Percentiles rank a stretch among this genome's conserved stretches.
Evolutionary conservation across 1,140 invertebrate genomes (phyloP).

Genomic region (Pogonomyrmex barbatus): DNA sequence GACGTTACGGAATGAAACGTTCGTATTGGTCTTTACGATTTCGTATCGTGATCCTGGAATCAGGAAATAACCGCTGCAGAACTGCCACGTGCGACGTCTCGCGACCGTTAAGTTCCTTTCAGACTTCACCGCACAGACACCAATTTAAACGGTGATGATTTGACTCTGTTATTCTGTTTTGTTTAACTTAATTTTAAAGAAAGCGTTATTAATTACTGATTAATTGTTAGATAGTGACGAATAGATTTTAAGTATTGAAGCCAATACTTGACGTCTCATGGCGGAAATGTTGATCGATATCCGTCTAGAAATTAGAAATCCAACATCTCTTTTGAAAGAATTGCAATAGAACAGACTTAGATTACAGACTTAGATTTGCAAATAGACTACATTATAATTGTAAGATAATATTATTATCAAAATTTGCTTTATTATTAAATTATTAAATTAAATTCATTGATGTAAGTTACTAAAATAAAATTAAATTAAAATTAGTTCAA

Average conservation of each 20-base stretch:
- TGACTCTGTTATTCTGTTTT: background rate
- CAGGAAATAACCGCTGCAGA: background rate
- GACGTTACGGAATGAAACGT: constrained; percentile 35
- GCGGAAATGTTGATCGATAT: background rate
- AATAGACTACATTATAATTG: background rate
- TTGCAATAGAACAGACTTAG: background rate
- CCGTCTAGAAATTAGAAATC: background rate
- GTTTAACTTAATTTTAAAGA: background rate
- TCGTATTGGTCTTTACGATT: constrained; percentile 53
- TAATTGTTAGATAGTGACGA: background rate
- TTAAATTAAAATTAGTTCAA: background rate
- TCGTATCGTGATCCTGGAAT: constrained; percentile 23
- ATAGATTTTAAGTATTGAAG: background rate
- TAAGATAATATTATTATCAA: background rate
- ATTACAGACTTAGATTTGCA: background rate
- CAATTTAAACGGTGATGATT: background rate
- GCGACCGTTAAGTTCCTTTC: background rate
- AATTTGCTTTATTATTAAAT: background rate
- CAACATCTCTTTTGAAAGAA: background rate
- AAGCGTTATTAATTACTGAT: background rate
- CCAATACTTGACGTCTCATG: background rate
- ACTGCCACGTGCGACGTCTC: constrained; percentile 1
- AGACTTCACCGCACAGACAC: background rate
- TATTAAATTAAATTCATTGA: background rate
- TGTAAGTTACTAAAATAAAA: background rate